Conservation (phyloP, 2,797 vertebrate genomes). For the Eulemur rubriventer region DNA sequence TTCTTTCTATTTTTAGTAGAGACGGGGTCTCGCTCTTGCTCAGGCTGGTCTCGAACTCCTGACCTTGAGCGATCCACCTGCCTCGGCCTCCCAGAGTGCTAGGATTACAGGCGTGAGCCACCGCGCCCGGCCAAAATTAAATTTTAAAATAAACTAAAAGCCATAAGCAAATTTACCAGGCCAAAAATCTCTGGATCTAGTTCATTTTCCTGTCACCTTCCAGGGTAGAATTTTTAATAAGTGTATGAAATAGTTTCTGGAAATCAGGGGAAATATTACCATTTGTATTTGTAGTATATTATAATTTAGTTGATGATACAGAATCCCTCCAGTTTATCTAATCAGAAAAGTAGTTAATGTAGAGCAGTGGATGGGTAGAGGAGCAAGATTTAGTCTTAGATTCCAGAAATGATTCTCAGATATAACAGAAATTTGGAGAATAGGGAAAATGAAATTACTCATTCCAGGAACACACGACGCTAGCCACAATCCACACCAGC, state of each 20-base stretch:
- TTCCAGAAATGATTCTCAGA: not conserved
- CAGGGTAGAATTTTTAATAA: not conserved
- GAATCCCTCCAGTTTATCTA: not conserved
- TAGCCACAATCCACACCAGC: not conserved
- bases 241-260: not conserved
- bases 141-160: conserved; percentile 22
- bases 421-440: not conserved
- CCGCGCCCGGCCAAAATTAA: no score
- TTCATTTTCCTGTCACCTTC: not conserved
- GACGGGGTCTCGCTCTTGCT: no score
- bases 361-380: not conserved
- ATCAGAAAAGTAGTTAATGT: not conserved
- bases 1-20: no score
- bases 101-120: no score
- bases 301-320: conserved; percentile 9
- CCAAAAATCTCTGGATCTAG: not conserved
- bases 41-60: no score
- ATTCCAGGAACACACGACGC: not conserved
- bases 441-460: not conserved
- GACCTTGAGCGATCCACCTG: no score
- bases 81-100: no score
- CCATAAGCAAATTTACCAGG: not conserved
- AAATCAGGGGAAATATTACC: conserved; percentile 1
- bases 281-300: conserved; percentile 10
- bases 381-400: not conserved